A percentile compares a stretch with the other conserved stretches of the same genome.
Conservation (phyloP, 2,888 invertebrate species). For the Salticus scenicus region DNA sequence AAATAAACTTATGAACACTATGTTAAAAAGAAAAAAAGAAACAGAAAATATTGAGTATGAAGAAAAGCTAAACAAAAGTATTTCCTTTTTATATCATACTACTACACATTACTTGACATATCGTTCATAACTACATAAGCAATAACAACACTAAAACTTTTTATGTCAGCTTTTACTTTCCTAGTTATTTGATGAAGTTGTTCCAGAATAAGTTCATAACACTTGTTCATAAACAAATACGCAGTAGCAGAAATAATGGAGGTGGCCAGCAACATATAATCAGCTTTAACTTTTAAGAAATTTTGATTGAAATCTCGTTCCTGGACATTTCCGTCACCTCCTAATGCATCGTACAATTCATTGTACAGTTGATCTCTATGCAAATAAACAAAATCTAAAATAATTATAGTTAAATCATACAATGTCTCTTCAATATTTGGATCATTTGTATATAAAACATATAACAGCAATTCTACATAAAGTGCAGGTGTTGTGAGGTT, state of each 20-base stretch:
- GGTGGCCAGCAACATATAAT: constrained; percentile 47
- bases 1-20: no score
- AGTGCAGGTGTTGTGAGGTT: constrained; percentile 30
- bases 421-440: constrained; percentile 31
- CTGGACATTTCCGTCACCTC: neutral
- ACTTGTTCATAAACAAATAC: constrained; percentile 27
- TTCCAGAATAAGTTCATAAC: constrained; percentile 33
- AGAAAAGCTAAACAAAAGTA: no score
- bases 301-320: constrained; percentile 26
- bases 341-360: constrained; percentile 39
- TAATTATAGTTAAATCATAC: neutral
- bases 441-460: constrained; percentile 46
- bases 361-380: constrained; percentile 30
- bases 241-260: constrained; percentile 38
- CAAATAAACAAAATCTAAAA: constrained; percentile 46
- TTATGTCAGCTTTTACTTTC: constrained; percentile 38
- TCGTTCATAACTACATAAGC: constrained; percentile 15
- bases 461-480: constrained; percentile 39
- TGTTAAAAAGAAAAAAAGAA: no score
- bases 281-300: constrained; percentile 51
- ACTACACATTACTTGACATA: no score
- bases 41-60: no score
- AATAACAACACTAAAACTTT: constrained; percentile 41
- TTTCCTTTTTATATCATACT: no score
- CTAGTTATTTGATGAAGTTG: constrained; percentile 56